Base-by-base conservation (phyloP, 2,113 vertebrate genomes). In the Apteryx mantelli region DNA sequence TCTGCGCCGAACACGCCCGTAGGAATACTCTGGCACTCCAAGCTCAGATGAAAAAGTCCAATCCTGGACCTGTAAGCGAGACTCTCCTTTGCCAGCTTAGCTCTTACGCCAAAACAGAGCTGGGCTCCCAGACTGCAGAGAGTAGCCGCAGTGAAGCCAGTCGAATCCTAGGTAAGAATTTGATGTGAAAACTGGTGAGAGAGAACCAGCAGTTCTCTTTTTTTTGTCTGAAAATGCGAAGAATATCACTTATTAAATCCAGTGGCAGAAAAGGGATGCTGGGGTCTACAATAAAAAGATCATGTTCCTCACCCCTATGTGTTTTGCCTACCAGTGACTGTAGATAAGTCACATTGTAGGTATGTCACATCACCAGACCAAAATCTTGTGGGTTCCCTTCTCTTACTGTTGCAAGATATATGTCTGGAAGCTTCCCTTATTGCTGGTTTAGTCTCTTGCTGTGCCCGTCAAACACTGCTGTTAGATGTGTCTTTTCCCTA, bases 1-100 rank as follows among this genome's bases (percentile, higher is more conserved):
- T 99, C 96, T 99, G 99, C 36, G 98, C 98, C 0, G 99, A 99
- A 34, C 99, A 99, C 11, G 98, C 99, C 77, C 99, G 99, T 3
- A 98, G 99, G 95, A 99, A 99, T 50, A 97, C 98, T 9, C 95
- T 99, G 97, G 99, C 99, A 0, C 98, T 99, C 6, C 98, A 99
- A 53, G 99, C 99, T 22, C 99, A 99, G 96, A 98, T 99, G 97
- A 99, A 99, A 85, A 99, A 99, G 93, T 96, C 97, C 6, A 98
- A 94, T 20, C 97, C 99, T 0, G 98, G 98, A 9, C 99, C 99
- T 0, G 92, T 98, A 9, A 98, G 99, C 0, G 99, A 99, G 93
- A 85, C 97, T 13, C 98, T 99, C 5, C 97, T 99, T 25, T 99
- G 99, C 93, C 99, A 99, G 97, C 98, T 99, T 19, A 99, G 99